These are phyloP conservation scores for Aelia acuminata DNA, from an alignment of 2,888 invertebrate species.

Conservation along the genomic window DNA sequence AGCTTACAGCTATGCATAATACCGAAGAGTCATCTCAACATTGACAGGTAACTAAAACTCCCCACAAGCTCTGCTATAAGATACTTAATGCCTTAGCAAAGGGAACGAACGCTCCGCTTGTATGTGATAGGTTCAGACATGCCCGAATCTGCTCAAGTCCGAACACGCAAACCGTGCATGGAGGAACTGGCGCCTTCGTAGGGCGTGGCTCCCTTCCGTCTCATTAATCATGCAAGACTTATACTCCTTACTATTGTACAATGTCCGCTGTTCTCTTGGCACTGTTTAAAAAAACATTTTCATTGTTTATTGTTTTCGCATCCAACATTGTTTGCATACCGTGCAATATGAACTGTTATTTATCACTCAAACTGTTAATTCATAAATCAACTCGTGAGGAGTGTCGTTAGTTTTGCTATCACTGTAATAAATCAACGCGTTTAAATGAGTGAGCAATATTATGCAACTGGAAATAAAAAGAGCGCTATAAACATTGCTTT, in stretches of 20 bases:
- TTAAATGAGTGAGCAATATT: no score
- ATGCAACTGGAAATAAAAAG: no score
- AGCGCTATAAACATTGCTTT: no score
- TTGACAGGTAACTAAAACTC: background rate
- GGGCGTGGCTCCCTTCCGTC: background rate
- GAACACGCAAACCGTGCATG: background rate
- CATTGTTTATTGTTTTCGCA: constrained; percentile 20
- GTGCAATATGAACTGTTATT: background rate
- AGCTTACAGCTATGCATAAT: background rate
- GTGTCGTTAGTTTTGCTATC: no score
- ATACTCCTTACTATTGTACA: background rate
- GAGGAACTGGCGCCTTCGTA: background rate
- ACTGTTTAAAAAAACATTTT: constrained; percentile 7
- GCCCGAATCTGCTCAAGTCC: background rate
- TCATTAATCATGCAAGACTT: constrained; percentile 13
- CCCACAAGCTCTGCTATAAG: background rate
- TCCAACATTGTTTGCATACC: background rate
- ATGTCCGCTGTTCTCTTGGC: background rate
- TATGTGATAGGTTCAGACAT: background rate
- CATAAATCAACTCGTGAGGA: no score
- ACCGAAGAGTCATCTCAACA: background rate
- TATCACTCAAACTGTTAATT: background rate
- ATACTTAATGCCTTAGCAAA: background rate
- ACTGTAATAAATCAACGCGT: no score
- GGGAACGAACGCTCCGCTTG: background rate